Evolutionary conservation across 1,140 invertebrate genomes (phyloP).

Genomic region (Vanessa atalanta): DNA sequence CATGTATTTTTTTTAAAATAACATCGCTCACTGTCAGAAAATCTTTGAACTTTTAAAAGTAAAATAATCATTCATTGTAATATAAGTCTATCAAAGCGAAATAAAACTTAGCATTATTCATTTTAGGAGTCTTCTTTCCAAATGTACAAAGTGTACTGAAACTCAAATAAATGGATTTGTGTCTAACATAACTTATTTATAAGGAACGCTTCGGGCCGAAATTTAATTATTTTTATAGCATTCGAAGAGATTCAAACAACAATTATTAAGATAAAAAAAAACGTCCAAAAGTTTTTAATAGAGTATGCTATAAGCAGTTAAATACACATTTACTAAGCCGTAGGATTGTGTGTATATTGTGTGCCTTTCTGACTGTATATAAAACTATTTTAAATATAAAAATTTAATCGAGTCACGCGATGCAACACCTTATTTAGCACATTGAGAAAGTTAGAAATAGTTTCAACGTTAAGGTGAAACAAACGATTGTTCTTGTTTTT

Average conservation of each 20-base stretch:
- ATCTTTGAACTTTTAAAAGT: constrained; percentile 17
- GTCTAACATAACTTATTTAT: constrained; percentile 16
- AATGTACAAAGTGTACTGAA: not conserved
- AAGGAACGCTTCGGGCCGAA: constrained; percentile 10
- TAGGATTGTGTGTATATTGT: too few species aligned
- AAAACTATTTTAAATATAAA: constrained; percentile 36
- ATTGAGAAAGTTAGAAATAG: constrained; percentile 38
- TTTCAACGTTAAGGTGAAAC: constrained; percentile 35
- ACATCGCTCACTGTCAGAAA: constrained; percentile 12
- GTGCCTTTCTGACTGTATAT: not conserved
- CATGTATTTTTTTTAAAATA: constrained; percentile 3
- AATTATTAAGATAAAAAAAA: not conserved
- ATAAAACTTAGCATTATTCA: constrained; percentile 12
- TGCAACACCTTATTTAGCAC: constrained; percentile 43
- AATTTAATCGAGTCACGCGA: constrained; percentile 37
- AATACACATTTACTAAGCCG: not conserved
- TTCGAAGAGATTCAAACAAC: constrained; percentile 2
- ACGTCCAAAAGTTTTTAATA: not conserved
- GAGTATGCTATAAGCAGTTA: not conserved
- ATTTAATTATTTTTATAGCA: constrained; percentile 1
- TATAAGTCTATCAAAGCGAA: constrained; percentile 14
- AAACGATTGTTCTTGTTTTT: constrained; percentile 47
- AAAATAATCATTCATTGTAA: constrained; percentile 18
- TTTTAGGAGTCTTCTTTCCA: constrained; percentile 3
- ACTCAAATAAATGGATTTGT: constrained; percentile 10